Conservation (phyloP, 2,797 vertebrate species). For the Urosaurus nigricauda region DNA sequence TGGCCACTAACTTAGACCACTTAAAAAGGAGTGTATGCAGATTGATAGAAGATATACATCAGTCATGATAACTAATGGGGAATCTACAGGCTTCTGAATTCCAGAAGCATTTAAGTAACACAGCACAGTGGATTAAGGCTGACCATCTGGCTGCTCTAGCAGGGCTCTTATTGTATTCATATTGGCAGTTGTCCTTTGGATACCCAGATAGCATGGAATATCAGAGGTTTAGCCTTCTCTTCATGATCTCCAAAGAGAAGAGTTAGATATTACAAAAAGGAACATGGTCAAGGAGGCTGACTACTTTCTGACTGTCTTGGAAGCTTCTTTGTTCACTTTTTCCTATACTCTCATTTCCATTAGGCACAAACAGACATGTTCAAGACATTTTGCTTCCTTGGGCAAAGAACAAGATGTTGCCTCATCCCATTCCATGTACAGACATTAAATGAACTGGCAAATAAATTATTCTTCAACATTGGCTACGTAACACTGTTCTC, state of each 20-base stretch:
- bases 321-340: background rate
- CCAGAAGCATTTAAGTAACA: background rate
- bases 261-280: too few species aligned
- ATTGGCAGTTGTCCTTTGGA: background rate
- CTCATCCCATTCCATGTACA: too few species aligned
- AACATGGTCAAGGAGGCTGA: background rate
- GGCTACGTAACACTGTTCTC: too few species aligned
- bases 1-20: too few species aligned
- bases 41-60: background rate
- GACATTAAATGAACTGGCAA: too few species aligned
- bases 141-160: background rate
- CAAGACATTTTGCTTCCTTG: too few species aligned
- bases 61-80: background rate
- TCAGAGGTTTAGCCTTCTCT: background rate
- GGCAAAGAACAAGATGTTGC: too few species aligned
- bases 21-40: background rate
- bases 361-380: background rate
- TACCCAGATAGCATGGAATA: background rate
- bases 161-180: background rate
- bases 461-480: too few species aligned
- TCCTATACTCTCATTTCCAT: background rate
- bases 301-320: background rate
- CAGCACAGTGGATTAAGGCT: background rate
- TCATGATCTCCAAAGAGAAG: background rate
- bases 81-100: background rate